These are phyloP conservation scores for Eudemis profundana DNA, from an alignment of 2,888 invertebrate genomes.

Conservation along the genomic window DNA sequence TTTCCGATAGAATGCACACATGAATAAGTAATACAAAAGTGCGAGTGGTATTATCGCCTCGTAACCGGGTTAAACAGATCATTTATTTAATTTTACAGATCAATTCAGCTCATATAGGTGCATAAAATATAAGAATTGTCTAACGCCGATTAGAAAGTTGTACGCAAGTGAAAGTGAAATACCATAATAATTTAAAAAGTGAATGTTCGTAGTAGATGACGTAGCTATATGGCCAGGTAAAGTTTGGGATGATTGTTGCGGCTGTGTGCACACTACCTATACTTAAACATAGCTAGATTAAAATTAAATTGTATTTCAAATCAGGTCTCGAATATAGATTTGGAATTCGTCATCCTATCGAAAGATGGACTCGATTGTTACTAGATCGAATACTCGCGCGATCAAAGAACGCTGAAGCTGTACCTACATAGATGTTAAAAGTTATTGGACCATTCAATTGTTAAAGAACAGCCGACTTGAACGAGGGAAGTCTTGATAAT, in stretches of 20 bases:
- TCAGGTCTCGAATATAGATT: no score
- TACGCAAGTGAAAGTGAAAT: conserved; percentile 39
- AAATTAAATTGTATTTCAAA: no score
- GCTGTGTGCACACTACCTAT: not conserved
- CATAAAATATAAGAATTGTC: conserved; percentile 29
- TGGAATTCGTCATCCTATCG: no score
- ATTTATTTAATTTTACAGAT: not conserved
- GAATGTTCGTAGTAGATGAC: conserved; percentile 34
- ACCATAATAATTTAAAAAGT: conserved; percentile 37
- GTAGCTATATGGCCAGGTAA: conserved; percentile 9
- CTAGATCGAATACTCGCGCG: no score
- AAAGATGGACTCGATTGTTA: no score
- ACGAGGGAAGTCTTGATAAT: no score
- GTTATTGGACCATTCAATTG: no score
- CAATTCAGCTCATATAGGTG: conserved; percentile 20
- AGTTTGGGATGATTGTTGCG: conserved; percentile 11
- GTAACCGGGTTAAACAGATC: not conserved
- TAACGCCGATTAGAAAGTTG: conserved; percentile 39
- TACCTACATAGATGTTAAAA: no score
- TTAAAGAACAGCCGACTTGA: no score
- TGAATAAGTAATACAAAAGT: conserved; percentile 15
- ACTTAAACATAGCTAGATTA: not conserved
- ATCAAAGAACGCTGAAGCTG: no score
- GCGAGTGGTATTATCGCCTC: not conserved
- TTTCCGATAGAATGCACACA: conserved; percentile 14